Evolutionary conservation across 2,113 vertebrate species (phyloP).

Genomic region (Pachycephala philippinensis): DNA sequence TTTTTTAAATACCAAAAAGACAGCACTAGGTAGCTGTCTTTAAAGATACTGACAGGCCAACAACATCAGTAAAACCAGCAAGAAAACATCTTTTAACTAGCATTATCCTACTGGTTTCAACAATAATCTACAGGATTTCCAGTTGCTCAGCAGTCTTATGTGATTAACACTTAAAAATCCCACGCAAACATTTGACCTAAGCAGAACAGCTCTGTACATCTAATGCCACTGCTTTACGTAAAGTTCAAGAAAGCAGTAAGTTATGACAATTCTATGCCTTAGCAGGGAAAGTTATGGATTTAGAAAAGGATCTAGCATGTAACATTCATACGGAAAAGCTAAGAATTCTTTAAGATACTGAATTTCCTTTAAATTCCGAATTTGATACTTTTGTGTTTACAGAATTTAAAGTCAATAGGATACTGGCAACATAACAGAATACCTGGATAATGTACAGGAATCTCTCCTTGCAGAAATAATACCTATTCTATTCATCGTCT

Average conservation of each 20-base stretch:
- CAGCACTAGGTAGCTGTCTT: not conserved
- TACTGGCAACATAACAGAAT: not conserved
- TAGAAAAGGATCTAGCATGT: not conserved
- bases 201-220: not conserved
- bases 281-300: not conserved
- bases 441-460: accelerated
- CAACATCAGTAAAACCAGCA: not conserved
- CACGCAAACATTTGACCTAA: not conserved
- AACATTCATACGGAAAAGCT: not conserved
- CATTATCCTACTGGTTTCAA: not conserved
- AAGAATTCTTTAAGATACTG: not conserved
- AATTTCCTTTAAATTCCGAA: not conserved
- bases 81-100: not conserved
- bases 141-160: not conserved
- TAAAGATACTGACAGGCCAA: not conserved
- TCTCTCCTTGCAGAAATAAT: not conserved
- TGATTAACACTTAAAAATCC: not conserved
- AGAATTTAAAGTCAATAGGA: not conserved
- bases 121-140: not conserved
- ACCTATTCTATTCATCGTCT: not conserved
- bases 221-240: not conserved
- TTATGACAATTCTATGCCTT: not conserved
- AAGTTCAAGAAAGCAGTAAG: not conserved
- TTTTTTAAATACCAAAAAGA: not conserved
- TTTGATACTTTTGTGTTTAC: not conserved